Base-by-base conservation (phyloP, 2,797 vertebrate genomes). In the Hypotaenidia okinawae region DNA sequence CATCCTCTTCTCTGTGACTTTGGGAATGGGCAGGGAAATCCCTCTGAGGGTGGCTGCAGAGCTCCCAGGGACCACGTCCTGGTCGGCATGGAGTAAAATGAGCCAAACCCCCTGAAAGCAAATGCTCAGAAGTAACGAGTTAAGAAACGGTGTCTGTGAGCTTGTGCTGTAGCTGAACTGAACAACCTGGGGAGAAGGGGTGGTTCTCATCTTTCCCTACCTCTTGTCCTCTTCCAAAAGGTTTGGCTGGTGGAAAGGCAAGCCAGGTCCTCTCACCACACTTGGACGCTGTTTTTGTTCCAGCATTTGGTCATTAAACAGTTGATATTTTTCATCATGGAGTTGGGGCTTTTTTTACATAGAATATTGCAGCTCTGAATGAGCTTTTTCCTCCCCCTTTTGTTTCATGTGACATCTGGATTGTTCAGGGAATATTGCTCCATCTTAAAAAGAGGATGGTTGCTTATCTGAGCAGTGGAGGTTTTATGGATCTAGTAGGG, bases 31-130 rank as follows among this genome's bases (percentile, higher is more conserved):
- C 43, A 24, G 58, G 62, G 49, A 78, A 62, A 14, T 37, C 28
- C 23, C 58, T 43, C 18, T 0, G 0, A 49, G 41, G 57, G 52
- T 2, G 6, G 30, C n/a, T 54, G n/a, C 2, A 11, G 73, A 64
- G 4, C 10, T 13, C 30, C n/a, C 5, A 5, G 33, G 11, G 43
- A 11, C 16, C 28, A 5, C 4, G 59, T 79, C 64, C 30, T 35
- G n/a, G 39, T 87, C 1, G 2, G 17, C 2, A 0, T 45, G 75
- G 35, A 79, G 51, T 66, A 72, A 24, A 68, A 61, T 24, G 41
- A 80, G 41, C 39, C 30, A 37, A 7, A 13, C 66, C 55, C 35
- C 94, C 86, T 49, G 49, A 22, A 68, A 82, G 35, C 62, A 63
- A 33, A 6, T n/a, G 27, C 41, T 25, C 13, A 21, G 33, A 70